phyloP scores from a whole-genome alignment of 2,888 invertebrate genomes.

The Bugulina stolonifera region DNA sequence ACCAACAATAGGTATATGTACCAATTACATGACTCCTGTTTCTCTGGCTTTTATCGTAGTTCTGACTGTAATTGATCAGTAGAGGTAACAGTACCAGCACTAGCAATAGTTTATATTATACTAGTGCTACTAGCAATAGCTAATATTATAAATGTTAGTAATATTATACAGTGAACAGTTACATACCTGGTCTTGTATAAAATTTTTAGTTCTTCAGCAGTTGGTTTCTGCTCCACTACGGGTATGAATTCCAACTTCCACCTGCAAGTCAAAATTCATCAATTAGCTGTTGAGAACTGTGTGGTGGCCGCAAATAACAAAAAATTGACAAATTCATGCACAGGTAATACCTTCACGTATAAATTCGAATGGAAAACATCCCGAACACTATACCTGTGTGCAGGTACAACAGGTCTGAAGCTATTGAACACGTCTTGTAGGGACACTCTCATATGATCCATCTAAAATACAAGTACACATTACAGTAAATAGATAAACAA shows the following conservation, averaged over 20 bases:
- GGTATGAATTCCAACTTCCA: slow-evolving; percentile 21
- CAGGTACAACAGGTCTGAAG: slow-evolving; percentile 41
- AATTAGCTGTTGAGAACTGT: too few species aligned
- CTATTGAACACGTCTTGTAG: slow-evolving; percentile 41
- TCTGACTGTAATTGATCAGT: too few species aligned
- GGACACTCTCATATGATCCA: slow-evolving; percentile 40
- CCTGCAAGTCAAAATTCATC: not conserved
- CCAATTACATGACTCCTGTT: slow-evolving; percentile 36
- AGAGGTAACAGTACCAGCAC: too few species aligned
- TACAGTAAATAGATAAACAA: too few species aligned
- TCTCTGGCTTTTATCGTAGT: slow-evolving; percentile 29
- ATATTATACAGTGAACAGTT: not conserved
- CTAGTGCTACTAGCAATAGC: too few species aligned
- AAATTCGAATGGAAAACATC: too few species aligned
- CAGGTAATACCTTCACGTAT: too few species aligned
- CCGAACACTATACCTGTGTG: slow-evolving; percentile 41
- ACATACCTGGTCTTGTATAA: not conserved
- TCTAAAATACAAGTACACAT: slow-evolving; percentile 39
- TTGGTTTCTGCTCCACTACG: not conserved
- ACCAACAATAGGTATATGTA: slow-evolving; percentile 41
- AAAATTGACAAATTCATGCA: too few species aligned
- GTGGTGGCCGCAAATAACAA: too few species aligned
- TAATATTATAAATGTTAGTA: too few species aligned
- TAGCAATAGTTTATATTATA: too few species aligned
- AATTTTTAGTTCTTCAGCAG: not conserved